Evolutionary conservation across 2,113 vertebrate species (phyloP).

Genomic region (Pipra filicauda): DNA sequence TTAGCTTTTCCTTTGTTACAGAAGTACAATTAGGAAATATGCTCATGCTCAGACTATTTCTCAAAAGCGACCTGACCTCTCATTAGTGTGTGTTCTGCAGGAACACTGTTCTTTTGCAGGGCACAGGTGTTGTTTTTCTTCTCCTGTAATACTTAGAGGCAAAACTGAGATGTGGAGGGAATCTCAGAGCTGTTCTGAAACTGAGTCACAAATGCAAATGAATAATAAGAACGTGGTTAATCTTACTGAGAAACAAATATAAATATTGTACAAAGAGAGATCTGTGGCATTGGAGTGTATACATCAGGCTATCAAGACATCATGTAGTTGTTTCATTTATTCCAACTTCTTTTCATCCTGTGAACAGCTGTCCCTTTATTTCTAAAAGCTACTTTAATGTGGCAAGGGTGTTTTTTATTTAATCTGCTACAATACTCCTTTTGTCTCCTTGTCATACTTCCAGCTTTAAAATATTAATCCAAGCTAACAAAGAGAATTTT

Average conservation of each 20-base stretch:
- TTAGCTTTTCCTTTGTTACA: neutral
- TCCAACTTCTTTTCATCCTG: neutral
- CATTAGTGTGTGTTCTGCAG: neutral
- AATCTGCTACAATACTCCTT: constrained; percentile 2
- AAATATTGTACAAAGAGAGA: constrained; percentile 3
- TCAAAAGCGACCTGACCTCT: neutral
- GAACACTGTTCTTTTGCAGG: neutral
- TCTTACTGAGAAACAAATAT: constrained; percentile 41
- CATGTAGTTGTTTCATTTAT: neutral
- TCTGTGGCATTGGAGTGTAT: neutral
- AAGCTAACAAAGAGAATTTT: constrained; percentile 20
- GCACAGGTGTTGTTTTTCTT: neutral
- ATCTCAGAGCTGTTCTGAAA: neutral
- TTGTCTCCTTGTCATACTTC: constrained; percentile 17
- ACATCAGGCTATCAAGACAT: neutral
- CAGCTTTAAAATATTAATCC: constrained; percentile 41
- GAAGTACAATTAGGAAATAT: neutral
- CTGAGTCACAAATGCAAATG: neutral
- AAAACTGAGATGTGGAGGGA: neutral
- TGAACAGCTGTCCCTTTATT: neutral
- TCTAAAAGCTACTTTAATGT: constrained; percentile 10
- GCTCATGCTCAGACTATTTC: neutral
- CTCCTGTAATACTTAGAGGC: neutral
- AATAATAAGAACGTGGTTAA: constrained; percentile 5
- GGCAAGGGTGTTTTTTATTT: neutral